phyloP scores from a whole-genome alignment of 2,797 vertebrate species.

The Eurystomus glaucurus region DNA sequence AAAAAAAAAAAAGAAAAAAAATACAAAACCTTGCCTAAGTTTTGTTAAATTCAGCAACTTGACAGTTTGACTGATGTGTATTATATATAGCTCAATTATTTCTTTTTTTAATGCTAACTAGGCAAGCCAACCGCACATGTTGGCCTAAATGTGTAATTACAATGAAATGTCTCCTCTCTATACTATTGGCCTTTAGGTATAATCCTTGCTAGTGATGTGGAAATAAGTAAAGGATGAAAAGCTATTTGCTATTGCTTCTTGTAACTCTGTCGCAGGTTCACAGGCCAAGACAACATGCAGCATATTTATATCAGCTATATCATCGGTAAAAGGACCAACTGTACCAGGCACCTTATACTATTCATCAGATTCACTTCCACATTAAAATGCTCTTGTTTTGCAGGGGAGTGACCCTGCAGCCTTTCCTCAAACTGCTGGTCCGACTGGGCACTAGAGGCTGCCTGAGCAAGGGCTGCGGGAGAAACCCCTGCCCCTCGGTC shows the following conservation, averaged over 20 bases:
- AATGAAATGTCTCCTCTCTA: conserved; percentile 80
- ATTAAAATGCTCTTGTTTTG: conserved; percentile 41
- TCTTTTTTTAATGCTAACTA: conserved; percentile 88
- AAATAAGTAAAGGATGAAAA: conserved; percentile 76
- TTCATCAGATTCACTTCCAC: conserved; percentile 30
- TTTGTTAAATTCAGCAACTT: conserved; percentile 82
- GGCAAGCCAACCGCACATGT: conserved; percentile 83
- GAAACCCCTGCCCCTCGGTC: not conserved
- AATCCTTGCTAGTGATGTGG: conserved; percentile 78
- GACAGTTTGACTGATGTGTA: conserved; percentile 86
- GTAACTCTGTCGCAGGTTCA: conserved; percentile 68
- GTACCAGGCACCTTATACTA: conserved; percentile 60
- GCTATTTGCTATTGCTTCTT: conserved; percentile 69
- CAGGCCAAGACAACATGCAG: conserved; percentile 47
- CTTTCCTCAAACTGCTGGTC: not conserved
- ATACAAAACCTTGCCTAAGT: conserved; percentile 76
- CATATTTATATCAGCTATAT: conserved; percentile 29
- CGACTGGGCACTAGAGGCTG: not conserved
- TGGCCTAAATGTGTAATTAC: conserved; percentile 82
- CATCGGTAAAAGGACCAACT: conserved; percentile 43
- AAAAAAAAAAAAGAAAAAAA: conserved; percentile 24
- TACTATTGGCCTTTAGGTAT: conserved; percentile 78
- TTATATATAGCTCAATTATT: conserved; percentile 86
- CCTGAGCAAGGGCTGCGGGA: not conserved
- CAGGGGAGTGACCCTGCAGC: conserved; percentile 24